Base-by-base conservation (phyloP, 2,113 vertebrate species). In the Pelvicachromis taeniatus region DNA sequence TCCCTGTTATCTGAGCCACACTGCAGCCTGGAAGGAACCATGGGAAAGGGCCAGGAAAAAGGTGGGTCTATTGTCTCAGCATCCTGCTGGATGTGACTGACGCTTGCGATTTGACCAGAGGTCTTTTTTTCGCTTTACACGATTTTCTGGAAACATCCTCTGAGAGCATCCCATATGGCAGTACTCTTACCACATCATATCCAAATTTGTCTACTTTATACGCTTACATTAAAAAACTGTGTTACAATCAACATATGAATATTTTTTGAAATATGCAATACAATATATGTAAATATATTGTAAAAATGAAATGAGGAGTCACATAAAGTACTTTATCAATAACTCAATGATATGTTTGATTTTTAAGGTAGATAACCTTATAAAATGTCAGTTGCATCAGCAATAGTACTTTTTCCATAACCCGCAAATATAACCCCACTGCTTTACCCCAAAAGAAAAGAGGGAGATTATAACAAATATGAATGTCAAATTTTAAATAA, bases 31-130 rank as follows among this genome's bases (percentile, higher is more conserved):
- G 97, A 98, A 99, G 95, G 98, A 98, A 99, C 98, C 97, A 95
- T 84, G 92, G 95, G 96, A 96, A 96, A 97, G 96, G 95, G 93
- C 96, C 97, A 97, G 98, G 98, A 99, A 99, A 99, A 99, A 98
- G 97, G 97, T 98, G 97, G 96, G 95, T 96, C 96, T 93, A 98
- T 97, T 98, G 97, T 98, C 94, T 85, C 13, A 88, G 95, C 95
- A 97, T 99, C 98, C 98, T 98, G 97, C 96, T 95, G 96, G 95
- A 91, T 93, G 93, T 87, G 93, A 95, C 93, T 94, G 91, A 75
- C 83, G 90, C 93, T 96, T 91, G 96, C 96, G 96, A 97, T 98
- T 97, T 94, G 88, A 87, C 81, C 78, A 94, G 31, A 85, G 40
- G 73, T 35, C 90, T 81, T 53, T 73, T 63, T 40, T 45, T 26